Evolutionary conservation across 2,888 invertebrate species (phyloP).

Genomic region (Meandrusa payeni): DNA sequence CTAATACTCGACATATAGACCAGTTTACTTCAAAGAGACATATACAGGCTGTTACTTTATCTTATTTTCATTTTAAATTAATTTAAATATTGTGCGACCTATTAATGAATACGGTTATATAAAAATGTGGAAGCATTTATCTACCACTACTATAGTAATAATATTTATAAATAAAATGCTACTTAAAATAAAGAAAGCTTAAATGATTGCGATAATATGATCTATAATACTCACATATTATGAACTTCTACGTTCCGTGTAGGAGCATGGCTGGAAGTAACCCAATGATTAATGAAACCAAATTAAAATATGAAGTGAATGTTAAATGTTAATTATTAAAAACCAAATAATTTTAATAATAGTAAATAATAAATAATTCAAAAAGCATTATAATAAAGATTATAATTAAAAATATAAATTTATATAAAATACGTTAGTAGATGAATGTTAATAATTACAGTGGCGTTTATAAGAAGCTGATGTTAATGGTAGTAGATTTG

Average conservation of each 20-base stretch:
- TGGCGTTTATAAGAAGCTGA: conserved; percentile 19
- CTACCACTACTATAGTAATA: too few relatives aligned
- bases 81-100: too few relatives aligned
- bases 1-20: too few relatives aligned
- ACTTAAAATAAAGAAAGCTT: too few relatives aligned
- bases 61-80: too few relatives aligned
- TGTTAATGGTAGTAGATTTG: conserved; percentile 27
- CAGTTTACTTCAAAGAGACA: too few relatives aligned
- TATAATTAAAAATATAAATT: not conserved
- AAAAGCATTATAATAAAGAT: not conserved
- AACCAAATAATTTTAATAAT: not conserved
- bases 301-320: conserved; percentile 15
- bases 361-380: not conserved
- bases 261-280: conserved; percentile 40
- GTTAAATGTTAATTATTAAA: not conserved
- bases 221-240: conserved; percentile 46
- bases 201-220: too few relatives aligned
- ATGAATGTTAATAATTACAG: conserved; percentile 21
- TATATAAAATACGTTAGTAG: conserved; percentile 1
- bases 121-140: too few relatives aligned
- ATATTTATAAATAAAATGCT: too few relatives aligned
- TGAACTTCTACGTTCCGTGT: conserved; percentile 49
- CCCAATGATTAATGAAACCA: conserved; percentile 28
- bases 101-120: too few relatives aligned
- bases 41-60: too few relatives aligned